Evolutionary conservation across 2,113 vertebrate species (phyloP).

Genomic region (Gorsachius goisagi): DNA sequence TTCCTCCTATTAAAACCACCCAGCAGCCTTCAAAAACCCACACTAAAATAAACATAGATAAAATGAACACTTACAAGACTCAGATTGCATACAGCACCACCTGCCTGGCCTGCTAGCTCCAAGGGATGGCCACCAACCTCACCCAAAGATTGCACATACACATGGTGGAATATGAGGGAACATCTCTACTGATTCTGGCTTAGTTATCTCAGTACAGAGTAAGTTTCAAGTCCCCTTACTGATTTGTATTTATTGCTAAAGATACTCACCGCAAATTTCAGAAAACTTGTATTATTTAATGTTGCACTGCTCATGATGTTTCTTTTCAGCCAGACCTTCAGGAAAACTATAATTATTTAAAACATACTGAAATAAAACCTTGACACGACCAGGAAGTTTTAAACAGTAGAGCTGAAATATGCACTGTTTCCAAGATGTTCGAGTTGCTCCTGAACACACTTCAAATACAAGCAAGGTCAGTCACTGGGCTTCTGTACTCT

Average conservation of each 20-base stretch:
- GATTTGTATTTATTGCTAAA: neutral
- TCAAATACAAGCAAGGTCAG: neutral
- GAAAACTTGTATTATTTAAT: neutral
- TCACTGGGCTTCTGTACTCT: neutral
- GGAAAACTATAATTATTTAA: neutral
- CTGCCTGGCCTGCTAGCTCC: neutral
- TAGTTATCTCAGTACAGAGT: neutral
- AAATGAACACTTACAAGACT: neutral
- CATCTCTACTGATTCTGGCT: neutral
- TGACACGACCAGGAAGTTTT: neutral
- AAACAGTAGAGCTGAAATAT: neutral
- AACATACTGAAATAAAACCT: neutral
- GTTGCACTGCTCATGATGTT: neutral
- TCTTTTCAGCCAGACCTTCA: neutral
- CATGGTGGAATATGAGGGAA: fast-evolving
- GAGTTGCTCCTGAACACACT: neutral
- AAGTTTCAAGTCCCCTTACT: neutral
- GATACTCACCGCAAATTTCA: neutral
- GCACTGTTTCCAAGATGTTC: neutral
- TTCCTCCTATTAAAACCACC: neutral
- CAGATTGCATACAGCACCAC: neutral
- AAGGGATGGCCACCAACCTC: neutral
- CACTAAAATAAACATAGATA: neutral
- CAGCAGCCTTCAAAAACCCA: neutral
- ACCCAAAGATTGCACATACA: neutral